A percentile compares a stretch with the other conserved stretches of the same genome.
Conservation (phyloP, 1,140 invertebrate species). For the Anadara kagoshimensis region DNA sequence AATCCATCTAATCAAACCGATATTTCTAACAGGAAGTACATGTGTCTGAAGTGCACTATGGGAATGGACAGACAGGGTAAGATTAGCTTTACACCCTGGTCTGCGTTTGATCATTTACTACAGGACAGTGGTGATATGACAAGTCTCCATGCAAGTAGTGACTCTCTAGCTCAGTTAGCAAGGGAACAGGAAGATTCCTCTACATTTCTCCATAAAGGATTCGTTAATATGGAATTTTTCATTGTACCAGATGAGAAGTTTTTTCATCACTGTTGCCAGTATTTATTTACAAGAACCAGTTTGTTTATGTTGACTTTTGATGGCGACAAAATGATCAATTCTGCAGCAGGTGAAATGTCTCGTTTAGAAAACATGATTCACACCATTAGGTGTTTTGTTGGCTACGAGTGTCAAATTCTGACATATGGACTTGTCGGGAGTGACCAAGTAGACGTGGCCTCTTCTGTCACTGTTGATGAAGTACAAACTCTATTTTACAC, state of each 20-base stretch:
- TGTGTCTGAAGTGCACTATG: constrained; percentile 35
- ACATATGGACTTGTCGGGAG: constrained; percentile 33
- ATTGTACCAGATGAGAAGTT: constrained; percentile 43
- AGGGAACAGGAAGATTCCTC: constrained; percentile 2
- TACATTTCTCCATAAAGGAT: constrained; percentile 19
- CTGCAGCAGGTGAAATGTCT: constrained; percentile 27
- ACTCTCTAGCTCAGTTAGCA: constrained; percentile 25
- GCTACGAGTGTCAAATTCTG: constrained; percentile 35
- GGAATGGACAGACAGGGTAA: constrained; percentile 28
- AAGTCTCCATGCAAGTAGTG: constrained; percentile 34
- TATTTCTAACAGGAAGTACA: constrained; percentile 14
- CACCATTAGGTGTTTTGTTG: constrained; percentile 30
- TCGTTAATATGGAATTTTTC: constrained; percentile 37
- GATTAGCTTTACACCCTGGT: constrained; percentile 33
- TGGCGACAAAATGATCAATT: constrained; percentile 41
- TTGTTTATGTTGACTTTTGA: constrained; percentile 43
- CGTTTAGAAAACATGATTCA: constrained; percentile 39
- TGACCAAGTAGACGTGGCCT: constrained; percentile 17
- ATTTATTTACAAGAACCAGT: constrained; percentile 40
- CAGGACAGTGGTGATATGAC: constrained; percentile 13
- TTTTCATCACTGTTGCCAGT: constrained; percentile 40
- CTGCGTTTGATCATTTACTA: constrained; percentile 32
- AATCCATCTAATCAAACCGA: constrained; percentile 1
- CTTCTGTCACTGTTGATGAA: constrained; percentile 29
- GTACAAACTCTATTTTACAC: constrained; percentile 40